Conservation (phyloP, 2,113 vertebrate genomes). For the Megatriorchis doriae region DNA sequence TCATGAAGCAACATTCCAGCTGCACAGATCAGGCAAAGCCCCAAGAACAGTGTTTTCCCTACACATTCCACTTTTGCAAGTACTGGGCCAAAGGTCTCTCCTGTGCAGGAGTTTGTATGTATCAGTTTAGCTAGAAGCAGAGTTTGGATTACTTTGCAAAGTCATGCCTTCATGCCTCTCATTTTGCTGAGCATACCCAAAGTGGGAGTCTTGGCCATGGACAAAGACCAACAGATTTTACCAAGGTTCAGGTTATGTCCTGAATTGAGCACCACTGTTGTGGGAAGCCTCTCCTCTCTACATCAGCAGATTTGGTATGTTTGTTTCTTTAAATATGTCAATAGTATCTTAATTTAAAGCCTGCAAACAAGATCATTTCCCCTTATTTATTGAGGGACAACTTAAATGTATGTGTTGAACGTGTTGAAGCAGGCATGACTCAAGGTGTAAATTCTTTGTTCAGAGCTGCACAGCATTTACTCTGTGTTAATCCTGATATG, state of each 20-base stretch:
- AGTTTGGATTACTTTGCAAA: background rate
- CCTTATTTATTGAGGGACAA: background rate
- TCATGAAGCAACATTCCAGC: background rate
- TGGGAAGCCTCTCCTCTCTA: background rate
- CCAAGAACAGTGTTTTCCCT: background rate
- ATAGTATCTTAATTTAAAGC: background rate
- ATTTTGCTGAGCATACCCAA: rapidly evolving
- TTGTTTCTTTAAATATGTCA: background rate
- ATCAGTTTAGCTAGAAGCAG: background rate
- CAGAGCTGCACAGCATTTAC: background rate
- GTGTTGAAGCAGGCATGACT: background rate
- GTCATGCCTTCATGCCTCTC: background rate
- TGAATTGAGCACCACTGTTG: background rate
- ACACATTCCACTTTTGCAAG: background rate
- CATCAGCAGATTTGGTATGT: background rate
- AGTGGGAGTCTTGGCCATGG: background rate
- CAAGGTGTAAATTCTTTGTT: background rate
- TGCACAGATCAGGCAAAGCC: background rate
- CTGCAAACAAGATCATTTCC: background rate
- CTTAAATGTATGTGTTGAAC: background rate
- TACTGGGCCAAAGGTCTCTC: background rate
- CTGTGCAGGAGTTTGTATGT: background rate
- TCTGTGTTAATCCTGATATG: background rate
- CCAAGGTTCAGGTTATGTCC: background rate
- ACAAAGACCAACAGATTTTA: background rate